Percentiles rank a stretch among this genome's conserved stretches.
These are phyloP conservation scores for Belgica antarctica DNA, from an alignment of 2,888 invertebrate genomes.

Conservation along the genomic window DNA sequence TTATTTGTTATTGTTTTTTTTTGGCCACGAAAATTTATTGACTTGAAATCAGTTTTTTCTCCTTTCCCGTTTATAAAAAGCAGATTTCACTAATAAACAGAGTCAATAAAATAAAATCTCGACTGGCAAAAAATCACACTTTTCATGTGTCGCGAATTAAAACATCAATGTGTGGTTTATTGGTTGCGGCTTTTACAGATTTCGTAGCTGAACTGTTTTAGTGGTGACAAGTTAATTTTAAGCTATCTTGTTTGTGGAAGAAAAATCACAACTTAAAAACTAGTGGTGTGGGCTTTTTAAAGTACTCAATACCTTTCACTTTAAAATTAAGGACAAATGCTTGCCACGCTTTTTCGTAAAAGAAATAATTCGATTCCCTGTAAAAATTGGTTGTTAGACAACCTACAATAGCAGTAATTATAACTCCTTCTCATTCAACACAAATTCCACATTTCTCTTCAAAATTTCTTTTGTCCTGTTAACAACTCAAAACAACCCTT, in stretches of 20 bases:
- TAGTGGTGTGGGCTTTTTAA: too few relatives aligned
- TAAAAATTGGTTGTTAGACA: too few relatives aligned
- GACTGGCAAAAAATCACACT: constrained; percentile 11
- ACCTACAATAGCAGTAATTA: too few relatives aligned
- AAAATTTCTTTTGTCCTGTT: not conserved
- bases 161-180: constrained; percentile 33
- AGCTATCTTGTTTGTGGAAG: too few relatives aligned
- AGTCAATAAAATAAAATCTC: constrained; percentile 18
- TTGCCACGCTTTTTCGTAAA: too few relatives aligned
- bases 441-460: not conserved
- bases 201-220: too few relatives aligned
- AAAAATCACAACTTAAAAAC: too few relatives aligned
- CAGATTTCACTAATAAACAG: not conserved
- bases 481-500: not conserved
- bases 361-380: too few relatives aligned
- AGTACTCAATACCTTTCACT: too few relatives aligned
- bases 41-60: not conserved
- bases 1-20: constrained; percentile 13
- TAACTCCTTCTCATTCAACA: not conserved
- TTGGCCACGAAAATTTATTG: constrained; percentile 2
- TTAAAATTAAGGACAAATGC: too few relatives aligned
- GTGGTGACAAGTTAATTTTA: too few relatives aligned
- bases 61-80: not conserved
- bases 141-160: constrained; percentile 35
- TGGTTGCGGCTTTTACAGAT: constrained; percentile 36